Conservation (phyloP, 2,113 vertebrate genomes). For the Trematocara marginatum region DNA sequence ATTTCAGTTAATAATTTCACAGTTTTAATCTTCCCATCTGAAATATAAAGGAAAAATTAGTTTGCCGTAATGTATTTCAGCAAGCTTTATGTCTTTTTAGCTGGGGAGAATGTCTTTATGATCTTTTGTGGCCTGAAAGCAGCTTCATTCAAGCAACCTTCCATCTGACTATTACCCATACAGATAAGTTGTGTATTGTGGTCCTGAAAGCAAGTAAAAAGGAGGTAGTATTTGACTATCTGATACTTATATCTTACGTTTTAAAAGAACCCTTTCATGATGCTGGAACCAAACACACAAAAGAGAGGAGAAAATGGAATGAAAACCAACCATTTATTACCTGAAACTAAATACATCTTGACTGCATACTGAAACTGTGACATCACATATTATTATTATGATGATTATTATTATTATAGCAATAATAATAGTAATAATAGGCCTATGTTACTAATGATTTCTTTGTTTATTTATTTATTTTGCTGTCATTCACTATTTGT, state of each 20-base stretch:
- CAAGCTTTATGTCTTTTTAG: neutral
- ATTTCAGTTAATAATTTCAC: slow-evolving; percentile 20
- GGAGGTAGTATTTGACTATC: neutral
- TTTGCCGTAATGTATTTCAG: neutral
- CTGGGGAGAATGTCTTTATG: neutral
- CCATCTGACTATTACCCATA: neutral
- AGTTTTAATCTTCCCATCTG: neutral
- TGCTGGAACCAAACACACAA: neutral
- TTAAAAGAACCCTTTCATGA: neutral
- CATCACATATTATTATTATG: neutral
- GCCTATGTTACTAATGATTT: neutral
- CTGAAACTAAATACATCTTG: neutral
- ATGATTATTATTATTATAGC: neutral
- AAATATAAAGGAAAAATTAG: neutral
- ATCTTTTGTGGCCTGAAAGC: neutral
- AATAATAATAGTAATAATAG: neutral
- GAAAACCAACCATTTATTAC: neutral
- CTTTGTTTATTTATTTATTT: neutral
- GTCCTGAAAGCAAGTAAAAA: neutral
- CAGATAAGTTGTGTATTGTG: neutral
- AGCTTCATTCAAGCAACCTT: neutral
- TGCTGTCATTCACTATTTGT: neutral
- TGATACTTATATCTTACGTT: neutral
- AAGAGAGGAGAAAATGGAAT: neutral
- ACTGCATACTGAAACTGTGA: neutral